Evolutionary conservation across 2,888 invertebrate species (phyloP).

Genomic region (Lithophane ornitopus): DNA sequence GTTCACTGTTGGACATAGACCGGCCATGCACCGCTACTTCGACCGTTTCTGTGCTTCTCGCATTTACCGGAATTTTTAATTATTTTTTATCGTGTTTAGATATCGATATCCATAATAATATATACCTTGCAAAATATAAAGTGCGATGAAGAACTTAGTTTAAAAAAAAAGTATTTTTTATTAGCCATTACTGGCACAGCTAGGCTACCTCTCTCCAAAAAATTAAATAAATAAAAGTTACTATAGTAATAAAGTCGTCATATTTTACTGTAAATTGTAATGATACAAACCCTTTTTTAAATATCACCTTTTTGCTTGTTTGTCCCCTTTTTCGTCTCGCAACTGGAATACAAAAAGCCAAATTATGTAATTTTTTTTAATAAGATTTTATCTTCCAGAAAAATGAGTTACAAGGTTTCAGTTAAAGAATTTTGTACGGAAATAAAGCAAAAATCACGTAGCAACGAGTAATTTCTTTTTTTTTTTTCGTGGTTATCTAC

Average conservation of each 20-base stretch:
- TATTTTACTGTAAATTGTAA: not conserved
- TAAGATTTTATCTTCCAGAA: not conserved
- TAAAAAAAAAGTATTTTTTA: no score
- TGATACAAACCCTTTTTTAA: constrained; percentile 15
- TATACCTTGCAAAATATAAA: no score
- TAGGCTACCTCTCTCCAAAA: no score
- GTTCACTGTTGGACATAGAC: no score
- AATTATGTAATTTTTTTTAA: not conserved
- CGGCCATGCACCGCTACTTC: no score
- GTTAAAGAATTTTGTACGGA: not conserved
- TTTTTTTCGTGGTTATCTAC: no score
- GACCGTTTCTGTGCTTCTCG: no score
- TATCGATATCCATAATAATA: no score
- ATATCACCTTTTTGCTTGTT: not conserved
- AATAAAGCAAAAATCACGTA: constrained; percentile 18
- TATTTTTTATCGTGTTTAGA: no score
- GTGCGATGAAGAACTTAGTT: no score
- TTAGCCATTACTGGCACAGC: no score
- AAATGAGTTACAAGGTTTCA: not conserved
- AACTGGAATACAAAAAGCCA: constrained; percentile 10
- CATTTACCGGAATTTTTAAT: no score
- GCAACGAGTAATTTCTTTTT: not conserved
- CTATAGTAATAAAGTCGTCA: not conserved
- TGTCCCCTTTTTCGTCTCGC: not conserved
- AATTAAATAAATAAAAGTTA: not conserved